phyloP scores from a whole-genome alignment of 2,797 vertebrate genomes.

The Cyprinodon diabolis region DNA sequence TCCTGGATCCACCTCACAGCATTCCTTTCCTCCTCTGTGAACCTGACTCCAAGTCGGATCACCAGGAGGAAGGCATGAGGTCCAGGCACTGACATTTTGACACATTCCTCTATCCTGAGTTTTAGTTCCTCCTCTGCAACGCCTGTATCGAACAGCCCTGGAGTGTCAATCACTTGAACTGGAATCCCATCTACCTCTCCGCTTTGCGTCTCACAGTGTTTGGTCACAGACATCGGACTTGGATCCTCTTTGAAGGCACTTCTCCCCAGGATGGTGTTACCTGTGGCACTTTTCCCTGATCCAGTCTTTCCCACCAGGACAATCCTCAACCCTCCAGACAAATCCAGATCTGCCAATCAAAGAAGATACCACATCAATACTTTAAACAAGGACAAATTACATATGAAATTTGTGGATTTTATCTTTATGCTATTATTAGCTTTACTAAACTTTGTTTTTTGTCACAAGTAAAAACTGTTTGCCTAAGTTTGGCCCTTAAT shows the following conservation, averaged over 20 bases:
- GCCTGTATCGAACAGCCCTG: conserved; percentile 73
- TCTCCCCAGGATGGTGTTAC: conserved; percentile 77
- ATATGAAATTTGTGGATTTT: neutral
- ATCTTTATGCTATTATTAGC: neutral
- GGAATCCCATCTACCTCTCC: conserved; percentile 58
- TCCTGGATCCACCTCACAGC: conserved; percentile 79
- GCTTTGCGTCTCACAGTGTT: conserved; percentile 59
- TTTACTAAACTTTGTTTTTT: neutral
- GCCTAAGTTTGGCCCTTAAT: neutral
- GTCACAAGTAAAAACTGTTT: neutral
- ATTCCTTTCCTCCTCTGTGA: conserved; percentile 72
- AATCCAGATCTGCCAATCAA: conserved; percentile 58
- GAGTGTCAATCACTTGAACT: conserved; percentile 77
- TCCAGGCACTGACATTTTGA: conserved; percentile 73
- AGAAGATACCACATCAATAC: conserved; percentile 5
- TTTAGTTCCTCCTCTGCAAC: conserved; percentile 67
- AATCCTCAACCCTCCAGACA: conserved; percentile 69
- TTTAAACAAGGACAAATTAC: neutral
- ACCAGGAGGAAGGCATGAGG: conserved; percentile 77
- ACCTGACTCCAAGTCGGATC: conserved; percentile 72
- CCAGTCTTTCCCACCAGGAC: conserved; percentile 79
- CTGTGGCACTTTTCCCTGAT: conserved; percentile 77
- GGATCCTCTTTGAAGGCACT: conserved; percentile 68
- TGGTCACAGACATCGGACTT: conserved; percentile 69
- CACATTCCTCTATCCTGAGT: conserved; percentile 69